Base-by-base conservation (phyloP, 2,113 vertebrate genomes). In the Nycticorax nycticorax region DNA sequence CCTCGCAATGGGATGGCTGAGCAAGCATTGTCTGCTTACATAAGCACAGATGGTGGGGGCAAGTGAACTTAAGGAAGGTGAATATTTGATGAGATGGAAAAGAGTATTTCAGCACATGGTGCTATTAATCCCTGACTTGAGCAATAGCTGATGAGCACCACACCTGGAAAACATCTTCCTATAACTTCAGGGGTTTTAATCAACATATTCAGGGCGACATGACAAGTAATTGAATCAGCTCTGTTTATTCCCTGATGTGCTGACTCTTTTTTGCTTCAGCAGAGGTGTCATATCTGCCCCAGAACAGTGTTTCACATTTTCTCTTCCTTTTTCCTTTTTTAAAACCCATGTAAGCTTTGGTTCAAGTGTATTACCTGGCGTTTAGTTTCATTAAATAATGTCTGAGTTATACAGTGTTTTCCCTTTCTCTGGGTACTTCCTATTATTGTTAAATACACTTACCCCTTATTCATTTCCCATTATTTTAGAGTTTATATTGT, bases 51-150 rank as follows among this genome's bases (percentile, higher is more conserved):
- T 56, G 56, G 64, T 72, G 52, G 56, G 64, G 30, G 33, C 52
- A 87, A 84, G 17, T 47, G 56, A 91, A 68, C 62, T 87, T 75
- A 64, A 64, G 55, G 68, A 81, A 92, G 79, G 47, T 91, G 86
- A 95, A 91, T 92, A 91, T 75, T 92, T 95, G 77, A 81, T 91
- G 84, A 91, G 52, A 64, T 82, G 30, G 73, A 87, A 96, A 93
- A 81, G 13, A 81, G 41, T 84, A 64, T 75, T 95, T 96, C 89
- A 78, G 68, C 80, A 91, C 32, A 75, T 52, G 23, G 9, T 84
- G 56, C 56, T 78, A 56, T 66, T 90, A 76, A 78, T 71, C 23
- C 19, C 8, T 2, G 2, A 16, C 16, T 96, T 96, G 73, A 91
- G 91, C 56, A 94, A 91, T 63, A 92, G 16, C 18, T 92, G 76